These are phyloP conservation scores for Rhagonycha lutea DNA, from an alignment of 2,888 invertebrate species.

Conservation along the genomic window DNA sequence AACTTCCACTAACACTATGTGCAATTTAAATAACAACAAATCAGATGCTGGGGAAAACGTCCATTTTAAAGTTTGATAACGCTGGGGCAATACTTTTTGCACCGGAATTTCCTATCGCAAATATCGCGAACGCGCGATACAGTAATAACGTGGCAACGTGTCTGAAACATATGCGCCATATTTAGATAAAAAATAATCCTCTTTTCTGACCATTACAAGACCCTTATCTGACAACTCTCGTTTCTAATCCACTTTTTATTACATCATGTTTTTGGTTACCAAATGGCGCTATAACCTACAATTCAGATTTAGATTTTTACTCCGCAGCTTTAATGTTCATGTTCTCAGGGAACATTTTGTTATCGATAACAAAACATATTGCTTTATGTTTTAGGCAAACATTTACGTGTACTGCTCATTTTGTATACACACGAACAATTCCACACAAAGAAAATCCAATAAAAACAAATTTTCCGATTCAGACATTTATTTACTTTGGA, in stretches of 20 bases:
- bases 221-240: conserved; percentile 39
- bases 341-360: neutral
- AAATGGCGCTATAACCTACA: neutral
- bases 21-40: conserved; percentile 27
- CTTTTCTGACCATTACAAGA: conserved; percentile 50
- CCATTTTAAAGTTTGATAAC: conserved; percentile 38
- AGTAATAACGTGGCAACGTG: conserved; percentile 42
- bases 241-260: conserved; percentile 32
- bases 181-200: conserved; percentile 53
- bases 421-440: neutral
- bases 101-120: conserved; percentile 20
- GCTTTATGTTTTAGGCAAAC: neutral
- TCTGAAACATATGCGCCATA: conserved; percentile 47
- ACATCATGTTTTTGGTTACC: neutral
- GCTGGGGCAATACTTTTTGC: conserved; percentile 27
- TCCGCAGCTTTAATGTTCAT: neutral
- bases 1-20: conserved; percentile 24
- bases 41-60: conserved; percentile 24
- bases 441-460: neutral
- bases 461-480: neutral
- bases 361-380: neutral
- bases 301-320: neutral
- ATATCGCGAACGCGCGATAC: conserved; percentile 26
- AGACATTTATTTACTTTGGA: neutral
- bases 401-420: neutral